Evolutionary conservation across 2,113 vertebrate species (phyloP), one percentile per base, ranked within the genome.

Genomic region (Corythoichthys intestinalis): DNA sequence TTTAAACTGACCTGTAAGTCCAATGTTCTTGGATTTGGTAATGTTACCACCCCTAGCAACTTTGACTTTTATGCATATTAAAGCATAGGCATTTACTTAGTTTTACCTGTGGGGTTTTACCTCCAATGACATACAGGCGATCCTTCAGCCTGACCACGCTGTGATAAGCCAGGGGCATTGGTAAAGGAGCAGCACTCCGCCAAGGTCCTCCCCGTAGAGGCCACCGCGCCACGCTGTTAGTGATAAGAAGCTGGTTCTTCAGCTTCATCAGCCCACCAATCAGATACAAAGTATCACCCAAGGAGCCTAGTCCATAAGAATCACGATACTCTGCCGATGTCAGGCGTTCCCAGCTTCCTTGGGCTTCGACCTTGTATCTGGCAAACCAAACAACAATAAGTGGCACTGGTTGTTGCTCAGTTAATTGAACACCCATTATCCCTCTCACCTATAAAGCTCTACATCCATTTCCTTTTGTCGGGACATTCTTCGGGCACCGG

Each of bases 191-290:
- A 0, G 92, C 89, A 13, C 89, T 94, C 50, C 93, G 92, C 97
- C 97, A 99, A 12, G 75, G 92, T 70, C 94, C 94, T 2, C 83
- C 90, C 34, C 96, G 92, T 76, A 94, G 79, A 28, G 91, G 94
- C 81, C 94, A 98, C 58, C 93, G 94, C 74, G 95, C 94, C 71
- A 98, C 95, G 39, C 86, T 93, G 87, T 98, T 98, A 48, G 96
- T 98, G 70, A 99, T 92, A 48, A 94, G 85, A 53, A 93, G 95
- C 74, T 95, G 93, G 69, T 95, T 94, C 86, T 99, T 99, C 76
- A 94, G 83, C 87, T 93, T 98, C 95, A 97, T 98, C 84, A 96
- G 94, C 28, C 97, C 97, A 73, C 97, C 97, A 61, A 97, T 83
- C 12, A 99, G 73, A 46, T 97, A 99, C 49, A 99, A 85, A 48